These are phyloP conservation scores for Lochmaea crataegi DNA, from an alignment of 2,888 invertebrate species.

Conservation along the genomic window DNA sequence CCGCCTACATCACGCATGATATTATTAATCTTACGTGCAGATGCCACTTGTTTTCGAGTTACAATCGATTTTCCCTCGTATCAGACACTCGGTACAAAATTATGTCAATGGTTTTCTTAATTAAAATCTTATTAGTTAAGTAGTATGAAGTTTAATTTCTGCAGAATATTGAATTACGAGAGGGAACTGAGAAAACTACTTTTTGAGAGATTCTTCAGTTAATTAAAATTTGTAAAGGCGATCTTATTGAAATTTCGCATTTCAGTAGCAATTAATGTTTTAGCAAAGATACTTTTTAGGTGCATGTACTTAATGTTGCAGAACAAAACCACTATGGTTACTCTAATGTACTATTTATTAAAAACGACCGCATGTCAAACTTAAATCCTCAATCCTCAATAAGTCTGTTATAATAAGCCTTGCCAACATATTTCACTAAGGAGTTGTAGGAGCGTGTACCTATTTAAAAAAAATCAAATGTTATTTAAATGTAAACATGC, in stretches of 20 bases:
- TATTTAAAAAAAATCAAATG: too few species aligned
- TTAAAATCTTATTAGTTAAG: not conserved
- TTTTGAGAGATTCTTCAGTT: conserved; percentile 1
- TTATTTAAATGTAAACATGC: too few species aligned
- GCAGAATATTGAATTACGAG: not conserved
- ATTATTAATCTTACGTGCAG: too few species aligned
- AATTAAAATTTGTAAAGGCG: not conserved
- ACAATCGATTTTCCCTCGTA: not conserved
- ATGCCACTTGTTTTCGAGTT: not conserved
- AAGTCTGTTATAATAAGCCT: too few species aligned
- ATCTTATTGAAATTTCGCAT: not conserved
- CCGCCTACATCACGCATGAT: not conserved
- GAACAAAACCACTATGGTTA: not conserved
- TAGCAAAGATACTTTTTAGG: not conserved
- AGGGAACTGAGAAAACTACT: conserved; percentile 3
- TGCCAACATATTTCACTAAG: too few species aligned
- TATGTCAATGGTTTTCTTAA: not conserved
- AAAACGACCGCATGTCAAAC: too few species aligned
- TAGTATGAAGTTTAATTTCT: conserved; percentile 2
- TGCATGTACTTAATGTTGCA: not conserved
- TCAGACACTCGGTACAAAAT: not conserved
- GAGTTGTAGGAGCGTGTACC: too few species aligned
- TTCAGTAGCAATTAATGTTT: not conserved
- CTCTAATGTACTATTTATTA: too few species aligned
- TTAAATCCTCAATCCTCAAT: too few species aligned